Conservation (phyloP, 53 echinoderm and acorn worm genomes). For the Patiria pectinifera region DNA sequence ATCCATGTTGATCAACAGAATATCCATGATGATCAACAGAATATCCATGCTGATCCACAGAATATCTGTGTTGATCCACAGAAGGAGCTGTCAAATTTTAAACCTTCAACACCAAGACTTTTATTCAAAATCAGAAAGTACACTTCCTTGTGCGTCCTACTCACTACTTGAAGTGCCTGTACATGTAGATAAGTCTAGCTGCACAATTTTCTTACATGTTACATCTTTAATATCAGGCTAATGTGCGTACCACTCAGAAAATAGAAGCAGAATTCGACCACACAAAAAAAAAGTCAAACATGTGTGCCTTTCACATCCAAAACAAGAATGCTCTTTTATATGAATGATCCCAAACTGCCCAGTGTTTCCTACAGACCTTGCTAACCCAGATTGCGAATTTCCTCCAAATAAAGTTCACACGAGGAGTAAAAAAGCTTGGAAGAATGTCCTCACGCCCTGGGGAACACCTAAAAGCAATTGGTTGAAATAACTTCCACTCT, state of each 20-base stretch:
- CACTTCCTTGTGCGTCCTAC: too few relatives aligned
- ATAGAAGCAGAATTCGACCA: background rate
- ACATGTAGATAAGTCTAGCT: too few relatives aligned
- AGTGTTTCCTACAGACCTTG: background rate
- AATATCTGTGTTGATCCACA: too few relatives aligned
- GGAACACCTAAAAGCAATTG: background rate
- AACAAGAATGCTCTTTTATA: background rate
- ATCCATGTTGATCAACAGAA: too few relatives aligned
- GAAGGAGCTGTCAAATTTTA: too few relatives aligned
- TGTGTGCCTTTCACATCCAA: background rate
- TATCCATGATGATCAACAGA: too few relatives aligned
- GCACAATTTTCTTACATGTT: too few relatives aligned
- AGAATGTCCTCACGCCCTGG: background rate
- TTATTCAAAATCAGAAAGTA: too few relatives aligned
- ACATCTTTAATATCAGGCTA: too few relatives aligned
- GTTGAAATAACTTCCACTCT: constrained; percentile 17
- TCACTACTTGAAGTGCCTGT: too few relatives aligned
- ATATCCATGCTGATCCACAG: too few relatives aligned
- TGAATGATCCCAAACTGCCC: background rate
- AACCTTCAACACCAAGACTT: too few relatives aligned
- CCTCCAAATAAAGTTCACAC: background rate
- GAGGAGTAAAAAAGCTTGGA: background rate
- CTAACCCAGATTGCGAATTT: background rate
- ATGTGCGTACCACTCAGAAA: background rate
- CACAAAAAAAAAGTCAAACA: background rate